Conservation (phyloP, 2,888 invertebrate genomes). For the Sepioteuthis lessoniana region DNA sequence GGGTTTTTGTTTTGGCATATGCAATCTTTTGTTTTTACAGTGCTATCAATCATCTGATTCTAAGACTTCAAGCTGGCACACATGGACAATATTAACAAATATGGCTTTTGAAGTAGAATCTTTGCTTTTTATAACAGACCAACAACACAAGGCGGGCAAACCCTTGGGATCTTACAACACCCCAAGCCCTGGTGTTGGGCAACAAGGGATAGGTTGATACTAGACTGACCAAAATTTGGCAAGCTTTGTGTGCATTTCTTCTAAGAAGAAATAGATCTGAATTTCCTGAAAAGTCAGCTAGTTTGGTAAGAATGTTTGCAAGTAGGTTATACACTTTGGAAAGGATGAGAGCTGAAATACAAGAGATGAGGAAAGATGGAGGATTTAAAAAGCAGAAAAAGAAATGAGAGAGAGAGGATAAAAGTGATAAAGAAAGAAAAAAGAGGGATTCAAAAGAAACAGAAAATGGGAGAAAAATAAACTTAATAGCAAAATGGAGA, state of each 20-base stretch:
- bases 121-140: background rate
- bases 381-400: background rate
- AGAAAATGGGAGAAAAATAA: background rate
- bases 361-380: background rate
- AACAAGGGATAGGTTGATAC: background rate
- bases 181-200: background rate
- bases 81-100: background rate
- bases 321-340: background rate
- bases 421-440: background rate
- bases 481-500: background rate
- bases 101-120: background rate
- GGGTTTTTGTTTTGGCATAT: background rate
- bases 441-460: background rate
- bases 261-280: background rate
- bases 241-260: background rate
- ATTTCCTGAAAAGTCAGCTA: background rate
- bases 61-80: background rate
- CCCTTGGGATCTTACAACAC: background rate
- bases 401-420: background rate
- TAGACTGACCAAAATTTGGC: background rate
- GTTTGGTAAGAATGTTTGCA: background rate
- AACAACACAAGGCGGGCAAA: background rate
- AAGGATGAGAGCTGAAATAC: background rate
- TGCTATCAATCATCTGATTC: background rate
- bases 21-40: background rate